Evolutionary conservation across 2,797 vertebrate species (phyloP).

Genomic region (Macrochelys suwanniensis): DNA sequence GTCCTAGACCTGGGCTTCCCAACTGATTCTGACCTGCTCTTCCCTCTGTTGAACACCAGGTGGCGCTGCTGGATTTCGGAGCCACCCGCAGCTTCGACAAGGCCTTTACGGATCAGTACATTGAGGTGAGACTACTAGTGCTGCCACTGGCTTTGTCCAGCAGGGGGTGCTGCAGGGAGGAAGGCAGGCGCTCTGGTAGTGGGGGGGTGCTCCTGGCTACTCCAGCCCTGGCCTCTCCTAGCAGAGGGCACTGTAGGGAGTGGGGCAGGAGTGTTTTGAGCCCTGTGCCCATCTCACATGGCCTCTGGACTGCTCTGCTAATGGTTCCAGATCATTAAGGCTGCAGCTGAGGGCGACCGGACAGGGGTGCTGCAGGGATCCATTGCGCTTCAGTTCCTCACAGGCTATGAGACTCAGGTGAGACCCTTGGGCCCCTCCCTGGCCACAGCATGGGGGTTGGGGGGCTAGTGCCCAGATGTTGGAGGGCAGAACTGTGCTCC

Average conservation of each 20-base stretch:
- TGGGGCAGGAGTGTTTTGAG: not conserved
- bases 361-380: conserved; percentile 89
- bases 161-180: not conserved
- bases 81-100: conserved; percentile 88
- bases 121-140: conserved; percentile 82
- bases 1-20: not conserved
- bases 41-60: conserved; percentile 69
- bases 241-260: not conserved
- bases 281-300: not conserved
- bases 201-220: no score
- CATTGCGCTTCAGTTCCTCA: conserved; percentile 89
- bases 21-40: not conserved
- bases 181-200: not conserved
- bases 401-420: conserved; percentile 92
- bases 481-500: not conserved
- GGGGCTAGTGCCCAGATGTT: not conserved
- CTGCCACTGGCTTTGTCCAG: not conserved
- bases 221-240: not conserved
- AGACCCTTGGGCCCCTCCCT: not conserved
- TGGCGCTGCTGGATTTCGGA: conserved; percentile 90
- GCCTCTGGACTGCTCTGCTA: not conserved
- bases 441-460: not conserved
- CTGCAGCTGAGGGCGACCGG: conserved; percentile 87
- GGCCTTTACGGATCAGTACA: conserved; percentile 90
- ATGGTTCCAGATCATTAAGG: conserved; percentile 86